phyloP scores from a whole-genome alignment of 23 tunicate genomes.

The Trididemnum clinides region DNA sequence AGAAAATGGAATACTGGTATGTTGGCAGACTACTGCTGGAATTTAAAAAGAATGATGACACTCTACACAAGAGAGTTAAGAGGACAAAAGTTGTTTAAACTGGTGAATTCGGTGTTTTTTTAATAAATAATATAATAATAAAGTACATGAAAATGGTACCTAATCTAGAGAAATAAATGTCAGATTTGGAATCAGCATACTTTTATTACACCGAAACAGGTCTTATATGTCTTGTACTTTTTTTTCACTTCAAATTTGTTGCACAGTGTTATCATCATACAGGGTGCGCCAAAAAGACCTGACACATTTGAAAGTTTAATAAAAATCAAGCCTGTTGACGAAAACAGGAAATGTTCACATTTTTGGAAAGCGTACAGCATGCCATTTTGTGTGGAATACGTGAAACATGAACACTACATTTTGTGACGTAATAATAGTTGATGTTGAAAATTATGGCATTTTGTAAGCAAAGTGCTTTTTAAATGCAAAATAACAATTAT shows the following conservation, averaged over 20 bases:
- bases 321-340: no score
- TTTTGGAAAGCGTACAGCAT: no score
- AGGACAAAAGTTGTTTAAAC: slow-evolving; percentile 12
- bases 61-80: slow-evolving; percentile 10
- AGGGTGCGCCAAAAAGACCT: no score
- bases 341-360: no score
- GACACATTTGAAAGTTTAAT: no score
- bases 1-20: slow-evolving; percentile 8
- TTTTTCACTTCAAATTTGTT: slow-evolving; percentile 7
- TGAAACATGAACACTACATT: no score
- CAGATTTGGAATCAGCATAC: background rate
- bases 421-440: no score
- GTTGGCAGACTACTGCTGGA: slow-evolving; percentile 20
- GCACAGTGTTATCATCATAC: no score
- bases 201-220: background rate
- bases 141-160: slow-evolving; percentile 8
- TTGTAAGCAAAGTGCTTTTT: no score
- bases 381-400: no score
- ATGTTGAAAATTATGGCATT: no score
- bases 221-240: slow-evolving; percentile 6
- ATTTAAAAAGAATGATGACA: slow-evolving; percentile 1
- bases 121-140: background rate
- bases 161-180: background rate
- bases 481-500: no score
- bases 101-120: slow-evolving; percentile 5